Percentiles rank a stretch among this genome's conserved stretches.
Conservation (phyloP, 2,113 vertebrate species). For the Xiphophorus maculatus region DNA sequence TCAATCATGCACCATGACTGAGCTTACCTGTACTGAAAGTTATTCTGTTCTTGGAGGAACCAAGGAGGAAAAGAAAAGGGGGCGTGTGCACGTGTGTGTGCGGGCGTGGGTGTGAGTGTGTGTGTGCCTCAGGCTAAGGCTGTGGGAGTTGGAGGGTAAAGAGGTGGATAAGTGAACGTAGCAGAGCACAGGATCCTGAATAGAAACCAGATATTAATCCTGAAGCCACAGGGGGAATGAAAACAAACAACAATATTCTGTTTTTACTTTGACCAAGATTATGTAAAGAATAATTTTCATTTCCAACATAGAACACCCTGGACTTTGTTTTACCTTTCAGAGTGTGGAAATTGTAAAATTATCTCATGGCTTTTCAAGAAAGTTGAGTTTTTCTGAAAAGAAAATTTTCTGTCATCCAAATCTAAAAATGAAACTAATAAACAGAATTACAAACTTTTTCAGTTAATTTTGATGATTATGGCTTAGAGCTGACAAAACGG, state of each 20-base stretch:
- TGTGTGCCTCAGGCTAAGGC: too few species aligned
- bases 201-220: slow-evolving; percentile 5
- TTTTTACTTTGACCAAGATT: slow-evolving; percentile 19
- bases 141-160: slow-evolving; percentile 6
- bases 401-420: neutral
- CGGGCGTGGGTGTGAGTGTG: too few species aligned
- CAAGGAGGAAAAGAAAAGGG: slow-evolving; percentile 14
- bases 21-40: slow-evolving; percentile 49
- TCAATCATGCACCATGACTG: slow-evolving; percentile 58
- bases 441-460: neutral
- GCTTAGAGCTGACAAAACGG: neutral
- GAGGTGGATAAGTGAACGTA: slow-evolving; percentile 8
- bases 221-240: slow-evolving; percentile 10
- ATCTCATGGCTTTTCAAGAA: neutral
- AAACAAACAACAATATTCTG: slow-evolving; percentile 12
- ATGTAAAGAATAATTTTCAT: neutral
- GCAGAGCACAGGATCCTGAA: slow-evolving; percentile 11
- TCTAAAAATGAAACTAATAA: neutral
- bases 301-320: slow-evolving; percentile 1
- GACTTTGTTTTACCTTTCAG: slow-evolving; percentile 10
- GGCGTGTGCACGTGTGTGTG: neutral
- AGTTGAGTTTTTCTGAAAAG: neutral
- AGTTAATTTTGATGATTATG: neutral
- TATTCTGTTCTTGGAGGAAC: slow-evolving; percentile 47
- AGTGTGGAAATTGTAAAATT: neutral